Percentiles rank a stretch among this genome's conserved stretches.
Evolutionary conservation across 2,113 vertebrate species (phyloP).

Genomic region (Cyanistes caeruleus): DNA sequence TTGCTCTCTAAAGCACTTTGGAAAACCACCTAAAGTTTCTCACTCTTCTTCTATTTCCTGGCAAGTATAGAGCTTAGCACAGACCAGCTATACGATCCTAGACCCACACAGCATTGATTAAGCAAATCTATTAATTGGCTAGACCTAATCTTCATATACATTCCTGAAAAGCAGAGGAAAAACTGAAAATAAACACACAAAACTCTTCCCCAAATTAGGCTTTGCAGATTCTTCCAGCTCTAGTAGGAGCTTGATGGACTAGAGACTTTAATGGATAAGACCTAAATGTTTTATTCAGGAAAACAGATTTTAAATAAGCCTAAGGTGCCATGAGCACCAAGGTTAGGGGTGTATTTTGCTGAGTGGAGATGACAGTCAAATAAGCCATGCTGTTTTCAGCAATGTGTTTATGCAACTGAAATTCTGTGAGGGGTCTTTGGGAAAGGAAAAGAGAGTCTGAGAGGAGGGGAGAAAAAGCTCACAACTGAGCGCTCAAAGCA

Average conservation of each 20-base stretch:
- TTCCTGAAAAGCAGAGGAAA: neutral
- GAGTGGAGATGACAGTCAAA: neutral
- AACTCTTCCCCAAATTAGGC: neutral
- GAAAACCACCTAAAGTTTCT: neutral
- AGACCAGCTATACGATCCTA: neutral
- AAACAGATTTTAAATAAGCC: neutral
- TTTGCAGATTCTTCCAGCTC: neutral
- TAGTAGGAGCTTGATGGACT: neutral
- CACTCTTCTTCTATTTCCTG: neutral
- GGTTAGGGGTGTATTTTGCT: neutral
- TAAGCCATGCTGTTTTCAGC: neutral
- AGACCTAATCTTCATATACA: neutral
- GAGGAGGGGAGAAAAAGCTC: neutral
- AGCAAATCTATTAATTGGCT: neutral
- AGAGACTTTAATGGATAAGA: neutral
- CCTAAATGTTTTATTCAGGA: neutral
- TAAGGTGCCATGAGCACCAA: neutral
- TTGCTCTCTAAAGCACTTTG: neutral
- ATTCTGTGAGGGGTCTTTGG: neutral
- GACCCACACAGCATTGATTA: neutral
- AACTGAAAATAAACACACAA: neutral
- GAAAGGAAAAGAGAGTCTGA: neutral
- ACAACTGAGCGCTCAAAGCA: neutral
- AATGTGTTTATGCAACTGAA: neutral
- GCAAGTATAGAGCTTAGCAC: neutral